These are phyloP conservation scores for Drosophila meridionalis DNA, from an alignment of 2,888 invertebrate genomes.

Conservation along the genomic window DNA sequence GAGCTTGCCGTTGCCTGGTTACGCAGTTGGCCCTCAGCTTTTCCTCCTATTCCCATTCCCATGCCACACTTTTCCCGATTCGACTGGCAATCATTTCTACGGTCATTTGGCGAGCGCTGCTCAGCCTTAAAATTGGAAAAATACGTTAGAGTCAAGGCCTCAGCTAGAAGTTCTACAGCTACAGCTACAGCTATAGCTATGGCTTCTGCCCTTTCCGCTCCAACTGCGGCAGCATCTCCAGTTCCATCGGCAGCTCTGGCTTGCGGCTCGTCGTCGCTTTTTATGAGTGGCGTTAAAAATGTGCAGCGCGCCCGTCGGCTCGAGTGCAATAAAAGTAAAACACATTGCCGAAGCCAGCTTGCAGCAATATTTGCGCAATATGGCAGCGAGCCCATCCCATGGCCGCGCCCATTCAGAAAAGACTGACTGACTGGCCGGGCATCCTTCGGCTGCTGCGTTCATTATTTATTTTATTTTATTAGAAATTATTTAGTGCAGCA, in stretches of 20 bases:
- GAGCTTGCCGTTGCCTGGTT: slow-evolving; percentile 57
- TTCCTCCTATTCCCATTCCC: background rate
- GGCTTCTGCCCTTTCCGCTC: background rate
- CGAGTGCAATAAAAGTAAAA: slow-evolving; percentile 79
- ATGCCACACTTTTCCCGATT: slow-evolving; percentile 26
- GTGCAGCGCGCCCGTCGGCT: slow-evolving; percentile 72
- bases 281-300: slow-evolving; percentile 78
- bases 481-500: slow-evolving; percentile 77
- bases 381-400: slow-evolving; percentile 6
- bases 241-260: slow-evolving; percentile 18
- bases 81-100: slow-evolving; percentile 75
- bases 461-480: slow-evolving; percentile 81
- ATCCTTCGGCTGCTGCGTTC: slow-evolving; percentile 66
- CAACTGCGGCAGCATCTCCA: background rate
- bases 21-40: slow-evolving; percentile 46
- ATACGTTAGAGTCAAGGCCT: slow-evolving; percentile 53
- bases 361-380: slow-evolving; percentile 72
- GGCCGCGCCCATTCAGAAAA: background rate
- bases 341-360: slow-evolving; percentile 78
- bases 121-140: slow-evolving; percentile 81
- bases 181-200: background rate
- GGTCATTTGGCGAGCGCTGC: slow-evolving; percentile 74
- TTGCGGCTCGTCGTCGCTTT: slow-evolving; percentile 72
- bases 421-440: slow-evolving; percentile 22
- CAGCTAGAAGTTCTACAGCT: background rate